Conservation (phyloP, 2,888 invertebrate genomes). For the Antitype chi region DNA sequence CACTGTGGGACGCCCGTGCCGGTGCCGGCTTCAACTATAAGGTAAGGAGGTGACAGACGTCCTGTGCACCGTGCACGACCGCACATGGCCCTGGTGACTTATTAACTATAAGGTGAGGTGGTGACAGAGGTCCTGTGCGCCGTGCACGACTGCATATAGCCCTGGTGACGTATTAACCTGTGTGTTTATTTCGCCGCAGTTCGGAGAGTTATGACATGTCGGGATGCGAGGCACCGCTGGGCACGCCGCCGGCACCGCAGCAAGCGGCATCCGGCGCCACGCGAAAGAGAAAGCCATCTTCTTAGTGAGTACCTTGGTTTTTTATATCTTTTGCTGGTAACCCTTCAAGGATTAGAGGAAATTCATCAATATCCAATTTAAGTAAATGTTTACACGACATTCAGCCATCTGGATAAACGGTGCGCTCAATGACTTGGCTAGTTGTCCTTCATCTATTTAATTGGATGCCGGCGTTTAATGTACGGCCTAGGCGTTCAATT, state of each 20-base stretch:
- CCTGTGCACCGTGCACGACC: no score
- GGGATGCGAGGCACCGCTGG: conserved; percentile 68
- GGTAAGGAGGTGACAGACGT: no score
- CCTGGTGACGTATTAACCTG: not conserved
- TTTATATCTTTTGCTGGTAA: not conserved
- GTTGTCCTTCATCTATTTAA: no score
- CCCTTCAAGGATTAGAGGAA: not conserved
- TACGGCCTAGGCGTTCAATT: no score
- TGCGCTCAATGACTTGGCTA: no score
- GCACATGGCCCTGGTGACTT: no score
- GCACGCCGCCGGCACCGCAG: conserved; percentile 25
- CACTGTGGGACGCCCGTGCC: no score
- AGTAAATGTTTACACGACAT: no score
- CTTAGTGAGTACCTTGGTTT: conserved; percentile 76
- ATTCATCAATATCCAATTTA: no score
- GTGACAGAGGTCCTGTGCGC: not conserved
- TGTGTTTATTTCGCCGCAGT: conserved; percentile 55
- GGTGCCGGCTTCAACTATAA: no score
- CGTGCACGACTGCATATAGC: not conserved
- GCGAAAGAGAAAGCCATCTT: conserved; percentile 78
- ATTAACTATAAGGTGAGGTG: conserved; percentile 3
- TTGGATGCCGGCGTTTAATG: no score
- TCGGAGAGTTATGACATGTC: conserved; percentile 74
- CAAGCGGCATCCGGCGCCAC: conserved; percentile 58
- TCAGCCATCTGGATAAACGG: no score